Conservation (phyloP, 2,113 vertebrate species). For the Chloroceryle aenea region DNA sequence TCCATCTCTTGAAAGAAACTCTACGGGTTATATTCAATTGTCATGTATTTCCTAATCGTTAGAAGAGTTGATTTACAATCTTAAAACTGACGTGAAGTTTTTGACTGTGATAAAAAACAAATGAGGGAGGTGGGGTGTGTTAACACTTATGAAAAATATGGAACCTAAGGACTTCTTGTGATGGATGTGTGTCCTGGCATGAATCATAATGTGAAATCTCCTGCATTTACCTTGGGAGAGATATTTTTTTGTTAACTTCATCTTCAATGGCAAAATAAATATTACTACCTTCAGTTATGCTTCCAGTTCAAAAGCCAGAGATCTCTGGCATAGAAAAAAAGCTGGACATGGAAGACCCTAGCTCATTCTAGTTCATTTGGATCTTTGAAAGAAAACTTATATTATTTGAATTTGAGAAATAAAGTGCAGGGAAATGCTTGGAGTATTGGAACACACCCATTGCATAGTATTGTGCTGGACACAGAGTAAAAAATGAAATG, state of each 20-base stretch:
- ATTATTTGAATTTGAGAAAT: neutral
- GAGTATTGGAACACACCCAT: neutral
- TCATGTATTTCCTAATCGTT: neutral
- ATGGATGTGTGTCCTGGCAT: neutral
- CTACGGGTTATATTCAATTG: neutral
- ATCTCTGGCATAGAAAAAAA: neutral
- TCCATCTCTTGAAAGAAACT: neutral
- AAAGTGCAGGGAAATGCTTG: neutral
- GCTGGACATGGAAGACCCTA: neutral
- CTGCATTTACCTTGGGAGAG: neutral
- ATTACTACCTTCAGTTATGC: neutral
- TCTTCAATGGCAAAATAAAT: neutral
- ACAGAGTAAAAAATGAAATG: neutral
- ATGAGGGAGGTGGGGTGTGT: accelerated
- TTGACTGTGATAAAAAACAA: neutral
- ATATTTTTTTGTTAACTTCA: neutral
- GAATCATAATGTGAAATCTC: neutral
- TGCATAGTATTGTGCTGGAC: neutral
- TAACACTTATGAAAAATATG: neutral
- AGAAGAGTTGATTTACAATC: neutral
- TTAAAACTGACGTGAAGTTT: neutral
- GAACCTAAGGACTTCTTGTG: neutral
- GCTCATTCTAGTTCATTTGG: neutral
- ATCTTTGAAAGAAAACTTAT: neutral
- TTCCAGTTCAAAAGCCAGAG: neutral